phyloP scores from a whole-genome alignment of 2,113 vertebrate genomes.

The Tragelaphus strepsiceros region DNA sequence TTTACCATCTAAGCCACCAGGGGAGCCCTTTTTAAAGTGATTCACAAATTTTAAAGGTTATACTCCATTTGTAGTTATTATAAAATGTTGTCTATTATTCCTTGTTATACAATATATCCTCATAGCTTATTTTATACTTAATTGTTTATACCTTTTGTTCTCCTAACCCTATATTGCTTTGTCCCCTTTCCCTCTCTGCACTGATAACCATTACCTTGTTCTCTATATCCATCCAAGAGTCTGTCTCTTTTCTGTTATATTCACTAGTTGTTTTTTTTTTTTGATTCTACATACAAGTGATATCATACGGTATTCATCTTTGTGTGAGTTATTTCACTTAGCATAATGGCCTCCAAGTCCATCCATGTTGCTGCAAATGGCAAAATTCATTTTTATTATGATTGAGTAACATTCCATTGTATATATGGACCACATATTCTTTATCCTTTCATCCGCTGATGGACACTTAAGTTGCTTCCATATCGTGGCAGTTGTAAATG shows the following conservation, averaged over 20 bases:
- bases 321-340: neutral
- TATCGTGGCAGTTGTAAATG: neutral
- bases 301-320: neutral
- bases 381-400: neutral
- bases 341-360: neutral
- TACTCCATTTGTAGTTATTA: neutral
- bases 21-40: neutral
- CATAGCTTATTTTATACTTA: neutral
- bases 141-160: neutral
- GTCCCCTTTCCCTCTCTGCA: neutral
- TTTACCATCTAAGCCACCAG: neutral
- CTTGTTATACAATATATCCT: neutral
- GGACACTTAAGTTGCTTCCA: neutral
- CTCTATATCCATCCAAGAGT: neutral
- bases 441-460: neutral
- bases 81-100: neutral
- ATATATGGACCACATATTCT: neutral
- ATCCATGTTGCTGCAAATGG: neutral
- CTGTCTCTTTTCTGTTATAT: neutral
- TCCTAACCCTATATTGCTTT: neutral
- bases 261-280: neutral
- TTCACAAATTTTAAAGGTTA: neutral
- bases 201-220: neutral
- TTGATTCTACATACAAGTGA: neutral
- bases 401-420: neutral